Conservation (phyloP, 2,113 vertebrate genomes). For the Amphiprion percula region DNA sequence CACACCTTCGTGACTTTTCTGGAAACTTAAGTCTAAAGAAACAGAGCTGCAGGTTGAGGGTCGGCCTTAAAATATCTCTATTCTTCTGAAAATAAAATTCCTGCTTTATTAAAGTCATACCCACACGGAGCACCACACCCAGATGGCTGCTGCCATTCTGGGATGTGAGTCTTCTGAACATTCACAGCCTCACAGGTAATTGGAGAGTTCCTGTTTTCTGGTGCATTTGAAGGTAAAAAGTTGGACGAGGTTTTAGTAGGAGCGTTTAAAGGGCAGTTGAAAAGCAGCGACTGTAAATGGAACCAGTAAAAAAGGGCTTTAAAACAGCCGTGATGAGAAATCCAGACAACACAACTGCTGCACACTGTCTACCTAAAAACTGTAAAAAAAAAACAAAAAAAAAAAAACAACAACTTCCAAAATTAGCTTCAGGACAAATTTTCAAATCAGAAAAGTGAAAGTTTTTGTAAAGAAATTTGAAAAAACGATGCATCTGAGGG, state of each 20-base stretch:
- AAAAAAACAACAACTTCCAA: neutral
- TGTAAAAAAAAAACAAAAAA: neutral
- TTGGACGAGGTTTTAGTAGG: conserved; percentile 35
- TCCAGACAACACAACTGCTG: neutral
- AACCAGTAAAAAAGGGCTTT: conserved; percentile 49
- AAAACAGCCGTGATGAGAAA: conserved; percentile 52
- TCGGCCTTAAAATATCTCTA: conserved; percentile 53
- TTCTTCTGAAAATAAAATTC: conserved; percentile 70
- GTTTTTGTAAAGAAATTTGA: neutral
- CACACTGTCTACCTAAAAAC: neutral
- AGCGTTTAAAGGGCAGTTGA: conserved; percentile 59
- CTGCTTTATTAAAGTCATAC: conserved; percentile 69
- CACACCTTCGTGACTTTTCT: neutral
- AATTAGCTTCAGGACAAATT: too few species aligned
- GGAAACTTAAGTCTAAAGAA: conserved; percentile 62
- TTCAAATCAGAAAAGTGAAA: too few species aligned
- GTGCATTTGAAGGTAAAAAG: conserved; percentile 63
- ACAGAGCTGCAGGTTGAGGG: conserved; percentile 38
- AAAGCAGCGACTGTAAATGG: conserved; percentile 59
- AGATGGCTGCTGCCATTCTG: conserved; percentile 50
- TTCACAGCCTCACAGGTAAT: conserved; percentile 59
- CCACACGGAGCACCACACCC: conserved; percentile 58
- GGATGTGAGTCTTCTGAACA: conserved; percentile 38
- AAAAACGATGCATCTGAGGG: conserved; percentile 6
- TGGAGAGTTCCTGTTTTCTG: conserved; percentile 75